Evolutionary conservation across 2,113 vertebrate genomes (phyloP), one percentile per base, ranked within the genome.

Genomic region (Cavia porcellus): DNA sequence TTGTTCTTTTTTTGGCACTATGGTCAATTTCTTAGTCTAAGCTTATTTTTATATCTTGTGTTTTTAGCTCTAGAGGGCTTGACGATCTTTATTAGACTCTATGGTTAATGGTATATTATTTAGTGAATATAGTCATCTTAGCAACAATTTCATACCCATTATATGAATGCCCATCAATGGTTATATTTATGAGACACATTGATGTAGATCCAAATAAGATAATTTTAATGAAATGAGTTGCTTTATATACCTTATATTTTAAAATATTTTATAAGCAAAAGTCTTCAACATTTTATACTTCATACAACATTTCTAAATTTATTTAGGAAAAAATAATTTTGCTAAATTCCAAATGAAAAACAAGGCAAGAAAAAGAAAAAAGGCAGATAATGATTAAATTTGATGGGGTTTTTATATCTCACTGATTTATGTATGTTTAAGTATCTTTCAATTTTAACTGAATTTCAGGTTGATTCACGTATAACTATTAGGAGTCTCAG

Each of bases 401-500:
- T 96, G 98, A 91, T 92, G 87, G 59, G 61, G n/a, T 96, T 95
- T 98, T 98, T 98, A 98, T 98, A 98, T 98, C 97, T 98, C 92
- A 98, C 98, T 95, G 97, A 96, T 96, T 98, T 97, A 98, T 96
- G 62, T 96, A 75, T 98, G 94, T 96, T 98, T 96, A 98, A 98
- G 96, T 97, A 98, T 97, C 85, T 98, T 98, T 97, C 97, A 96
- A 90, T 85, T 97, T 74, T 99, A 98, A 98, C 98, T 98, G 82
- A 98, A 98, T 99, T 99, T 98, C 97, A 97, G 98, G 97, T 98
- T 64, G 24, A 97, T 97, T 97, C 98, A 94, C 94, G 94, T 95
- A 96, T 98, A 98, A 98, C 97, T 98, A 93, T 97, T 97, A 96
- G 97, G 97, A 98, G 98, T 95, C 96, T 98, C 97, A 98, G 38